phyloP scores from a whole-genome alignment of 1,140 invertebrate genomes.

The Sipha flava region DNA sequence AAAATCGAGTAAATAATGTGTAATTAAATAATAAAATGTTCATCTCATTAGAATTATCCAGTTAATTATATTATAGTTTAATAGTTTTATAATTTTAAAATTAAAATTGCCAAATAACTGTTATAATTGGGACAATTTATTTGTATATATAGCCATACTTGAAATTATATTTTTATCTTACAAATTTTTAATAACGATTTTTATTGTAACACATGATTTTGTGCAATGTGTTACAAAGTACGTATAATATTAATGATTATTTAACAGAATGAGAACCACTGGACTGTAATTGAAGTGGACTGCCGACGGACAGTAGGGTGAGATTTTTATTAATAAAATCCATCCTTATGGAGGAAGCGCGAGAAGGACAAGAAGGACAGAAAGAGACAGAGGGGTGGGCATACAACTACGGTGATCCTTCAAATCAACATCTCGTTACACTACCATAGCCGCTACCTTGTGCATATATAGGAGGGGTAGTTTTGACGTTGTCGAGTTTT shows the following conservation, averaged over 20 bases:
- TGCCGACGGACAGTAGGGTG: neutral
- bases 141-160: too few relatives aligned
- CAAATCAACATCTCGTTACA: conserved; percentile 19
- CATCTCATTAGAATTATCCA: too few relatives aligned
- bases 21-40: too few relatives aligned
- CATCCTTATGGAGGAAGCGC: neutral
- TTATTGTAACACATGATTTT: too few relatives aligned
- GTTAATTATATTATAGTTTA: too few relatives aligned
- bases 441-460: neutral
- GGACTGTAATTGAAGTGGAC: neutral
- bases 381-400: neutral
- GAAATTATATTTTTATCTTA: too few relatives aligned
- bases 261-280: neutral
- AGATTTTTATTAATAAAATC: conserved; percentile 26
- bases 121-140: too few relatives aligned
- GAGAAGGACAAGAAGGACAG: neutral
- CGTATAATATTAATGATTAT: neutral
- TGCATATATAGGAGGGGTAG: neutral
- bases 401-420: neutral
- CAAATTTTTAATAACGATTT: too few relatives aligned
- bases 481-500: neutral
- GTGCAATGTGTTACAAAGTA: neutral
- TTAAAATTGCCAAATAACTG: too few relatives aligned
- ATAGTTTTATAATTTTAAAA: too few relatives aligned
- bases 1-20: too few relatives aligned